A percentile compares a stretch with the other conserved stretches of the same genome.
Evolutionary conservation across 2,797 vertebrate genomes (phyloP).

Genomic region (Molossus alvarezi): DNA sequence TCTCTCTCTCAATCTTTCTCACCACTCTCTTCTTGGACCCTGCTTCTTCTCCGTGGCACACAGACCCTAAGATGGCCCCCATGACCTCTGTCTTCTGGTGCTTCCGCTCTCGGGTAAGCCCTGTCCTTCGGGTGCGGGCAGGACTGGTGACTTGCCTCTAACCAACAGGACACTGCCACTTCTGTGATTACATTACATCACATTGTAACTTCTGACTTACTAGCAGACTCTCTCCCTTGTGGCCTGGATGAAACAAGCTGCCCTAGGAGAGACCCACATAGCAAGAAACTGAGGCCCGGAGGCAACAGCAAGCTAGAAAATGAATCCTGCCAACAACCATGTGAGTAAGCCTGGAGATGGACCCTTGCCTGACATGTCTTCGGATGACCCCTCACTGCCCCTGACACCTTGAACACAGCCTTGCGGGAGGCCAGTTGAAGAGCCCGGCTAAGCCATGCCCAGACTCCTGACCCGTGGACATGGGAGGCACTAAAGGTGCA

Average conservation of each 20-base stretch:
- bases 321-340: neutral
- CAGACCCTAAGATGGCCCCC: neutral
- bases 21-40: neutral
- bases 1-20: neutral
- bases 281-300: neutral
- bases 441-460: neutral
- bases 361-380: neutral
- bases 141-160: neutral
- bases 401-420: neutral
- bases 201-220: neutral
- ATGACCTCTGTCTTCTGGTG: neutral
- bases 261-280: neutral
- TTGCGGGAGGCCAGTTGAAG: neutral
- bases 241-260: neutral
- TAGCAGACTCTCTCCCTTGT: neutral
- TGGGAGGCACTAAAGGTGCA: neutral
- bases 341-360: neutral
- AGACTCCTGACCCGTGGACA: neutral
- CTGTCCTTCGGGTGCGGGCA: neutral
- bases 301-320: neutral
- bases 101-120: neutral
- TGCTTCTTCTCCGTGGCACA: neutral
- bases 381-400: neutral
- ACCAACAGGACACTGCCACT: neutral
- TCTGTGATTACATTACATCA: too few relatives aligned